A percentile compares a stretch with the other conserved stretches of the same genome.
Evolutionary conservation across 1,140 invertebrate species (phyloP).

Genomic region (Delia radicum): DNA sequence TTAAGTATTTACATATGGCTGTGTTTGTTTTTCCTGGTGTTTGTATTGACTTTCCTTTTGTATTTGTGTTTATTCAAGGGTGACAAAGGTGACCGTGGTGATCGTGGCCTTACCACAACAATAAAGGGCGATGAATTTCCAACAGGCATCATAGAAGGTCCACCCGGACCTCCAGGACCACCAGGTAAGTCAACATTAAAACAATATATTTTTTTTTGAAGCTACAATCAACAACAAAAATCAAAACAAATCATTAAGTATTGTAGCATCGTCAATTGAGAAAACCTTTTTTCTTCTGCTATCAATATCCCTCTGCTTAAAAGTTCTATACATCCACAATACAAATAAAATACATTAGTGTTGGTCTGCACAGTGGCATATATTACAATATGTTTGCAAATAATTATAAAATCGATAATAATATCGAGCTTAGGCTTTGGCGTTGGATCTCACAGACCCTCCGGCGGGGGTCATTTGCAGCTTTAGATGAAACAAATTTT

Average conservation of each 20-base stretch:
- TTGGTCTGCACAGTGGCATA: no score
- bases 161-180: slow-evolving; percentile 86
- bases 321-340: no score
- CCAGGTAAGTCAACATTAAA: slow-evolving; percentile 65
- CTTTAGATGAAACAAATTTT: no score
- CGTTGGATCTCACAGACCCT: no score
- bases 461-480: no score
- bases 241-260: background rate
- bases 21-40: no score
- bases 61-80: slow-evolving; percentile 63
- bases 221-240: background rate
- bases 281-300: background rate
- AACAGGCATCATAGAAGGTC: slow-evolving; percentile 89
- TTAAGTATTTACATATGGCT: background rate
- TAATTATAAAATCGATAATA: no score
- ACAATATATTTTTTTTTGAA: background rate
- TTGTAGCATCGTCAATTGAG: background rate
- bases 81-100: slow-evolving; percentile 86
- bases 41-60: background rate
- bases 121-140: slow-evolving; percentile 87
- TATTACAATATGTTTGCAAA: no score
- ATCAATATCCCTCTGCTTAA: background rate
- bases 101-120: slow-evolving; percentile 85
- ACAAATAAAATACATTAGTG: background rate
- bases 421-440: no score